phyloP scores from a whole-genome alignment of 2,797 vertebrate genomes.

The Aldrovandia affinis region DNA sequence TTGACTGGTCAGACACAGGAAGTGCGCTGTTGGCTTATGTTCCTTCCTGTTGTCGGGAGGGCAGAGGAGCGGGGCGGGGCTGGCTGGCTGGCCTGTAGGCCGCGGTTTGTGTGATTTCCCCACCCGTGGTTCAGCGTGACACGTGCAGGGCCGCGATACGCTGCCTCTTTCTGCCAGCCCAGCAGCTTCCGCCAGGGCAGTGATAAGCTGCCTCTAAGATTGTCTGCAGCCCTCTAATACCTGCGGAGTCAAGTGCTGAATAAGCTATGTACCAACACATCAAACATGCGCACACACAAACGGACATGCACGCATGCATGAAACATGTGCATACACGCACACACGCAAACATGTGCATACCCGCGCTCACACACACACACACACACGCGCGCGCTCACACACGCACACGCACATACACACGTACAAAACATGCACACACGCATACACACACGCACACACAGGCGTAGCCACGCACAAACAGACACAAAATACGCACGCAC shows the following conservation, averaged over 20 bases:
- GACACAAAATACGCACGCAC: neutral
- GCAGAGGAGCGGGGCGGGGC: neutral
- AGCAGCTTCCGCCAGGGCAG: neutral
- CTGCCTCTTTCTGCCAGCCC: neutral
- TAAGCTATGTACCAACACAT: neutral
- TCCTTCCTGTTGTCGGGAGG: neutral
- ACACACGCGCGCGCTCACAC: neutral
- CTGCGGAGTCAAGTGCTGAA: neutral
- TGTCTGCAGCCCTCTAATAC: neutral
- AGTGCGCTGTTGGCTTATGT: neutral
- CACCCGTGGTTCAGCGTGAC: constrained; percentile 36
- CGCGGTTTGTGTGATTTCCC: constrained; percentile 1
- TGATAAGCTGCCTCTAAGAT: neutral
- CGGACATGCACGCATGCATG: too few species aligned
- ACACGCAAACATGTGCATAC: constrained; percentile 46
- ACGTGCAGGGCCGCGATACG: neutral
- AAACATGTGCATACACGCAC: neutral
- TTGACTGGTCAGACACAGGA: too few species aligned
- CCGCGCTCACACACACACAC: neutral
- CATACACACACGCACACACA: neutral
- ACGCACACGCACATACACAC: neutral
- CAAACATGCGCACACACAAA: neutral
- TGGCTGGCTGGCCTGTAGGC: neutral
- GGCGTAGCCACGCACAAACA: too few species aligned
- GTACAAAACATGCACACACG: constrained; percentile 12